These are phyloP conservation scores for Agriopis leucophaearia DNA, from an alignment of 2,888 invertebrate species.

Conservation along the genomic window DNA sequence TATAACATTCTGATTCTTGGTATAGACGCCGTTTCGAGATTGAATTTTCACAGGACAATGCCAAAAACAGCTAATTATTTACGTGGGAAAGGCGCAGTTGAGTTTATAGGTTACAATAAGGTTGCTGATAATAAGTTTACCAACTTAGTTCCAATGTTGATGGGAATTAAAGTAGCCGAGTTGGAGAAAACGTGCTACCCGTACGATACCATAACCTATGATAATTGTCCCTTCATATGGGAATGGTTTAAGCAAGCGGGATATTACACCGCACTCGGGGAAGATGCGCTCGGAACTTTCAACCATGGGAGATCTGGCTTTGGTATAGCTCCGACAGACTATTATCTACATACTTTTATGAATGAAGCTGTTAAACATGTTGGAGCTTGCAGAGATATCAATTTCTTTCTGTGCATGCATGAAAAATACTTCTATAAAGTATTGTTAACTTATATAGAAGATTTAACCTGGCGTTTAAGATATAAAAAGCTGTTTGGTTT, in stretches of 20 bases:
- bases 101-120: neutral
- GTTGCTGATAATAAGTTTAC: constrained; percentile 58
- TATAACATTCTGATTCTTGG: constrained; percentile 1
- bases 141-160: constrained; percentile 93
- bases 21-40: constrained; percentile 92
- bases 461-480: constrained; percentile 87
- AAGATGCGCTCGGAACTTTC: constrained; percentile 94
- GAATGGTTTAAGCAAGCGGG: constrained; percentile 90
- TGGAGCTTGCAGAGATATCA: constrained; percentile 88
- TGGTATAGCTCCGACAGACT: constrained; percentile 92
- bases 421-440: constrained; percentile 89
- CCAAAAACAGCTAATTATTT: constrained; percentile 81
- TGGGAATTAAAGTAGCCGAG: constrained; percentile 89
- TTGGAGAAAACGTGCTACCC: constrained; percentile 88
- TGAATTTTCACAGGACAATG: constrained; percentile 94
- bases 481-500: constrained; percentile 91
- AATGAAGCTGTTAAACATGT: constrained; percentile 88
- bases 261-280: constrained; percentile 92
- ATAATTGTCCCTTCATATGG: constrained; percentile 95
- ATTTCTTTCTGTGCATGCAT: constrained; percentile 90
- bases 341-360: constrained; percentile 92
- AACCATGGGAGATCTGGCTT: constrained; percentile 93
- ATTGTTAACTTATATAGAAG: constrained; percentile 89
- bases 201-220: constrained; percentile 87
- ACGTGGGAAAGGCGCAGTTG: neutral